Conservation (phyloP, 2,113 vertebrate genomes). For the Xenus cinereus region DNA sequence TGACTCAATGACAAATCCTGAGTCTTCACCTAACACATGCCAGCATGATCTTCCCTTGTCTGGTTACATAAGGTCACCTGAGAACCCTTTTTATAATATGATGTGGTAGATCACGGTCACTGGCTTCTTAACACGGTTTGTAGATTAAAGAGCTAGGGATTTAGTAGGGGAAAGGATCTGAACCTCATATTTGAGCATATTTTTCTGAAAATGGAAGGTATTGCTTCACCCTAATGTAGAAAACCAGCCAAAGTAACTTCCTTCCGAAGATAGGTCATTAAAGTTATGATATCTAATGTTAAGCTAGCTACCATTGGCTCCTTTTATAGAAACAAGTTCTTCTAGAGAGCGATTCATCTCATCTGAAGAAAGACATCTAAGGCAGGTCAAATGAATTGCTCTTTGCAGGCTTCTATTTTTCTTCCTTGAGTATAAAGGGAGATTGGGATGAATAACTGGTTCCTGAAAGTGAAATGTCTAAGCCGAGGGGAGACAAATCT, state of each 20-base stretch:
- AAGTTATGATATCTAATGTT: not conserved
- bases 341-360: not conserved
- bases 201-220: not conserved
- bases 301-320: not conserved
- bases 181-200: not conserved
- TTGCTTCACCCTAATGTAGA: not conserved
- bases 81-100: not conserved
- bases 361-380: not conserved
- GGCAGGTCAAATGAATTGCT: constrained; percentile 19
- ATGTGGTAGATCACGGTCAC: not conserved
- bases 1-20: not conserved
- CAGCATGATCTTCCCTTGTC: not conserved
- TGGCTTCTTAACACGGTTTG: not conserved
- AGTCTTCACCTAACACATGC: not conserved
- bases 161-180: not conserved
- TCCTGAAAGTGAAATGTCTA: not conserved
- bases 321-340: not conserved
- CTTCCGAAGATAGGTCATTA: not conserved
- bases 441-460: not conserved
- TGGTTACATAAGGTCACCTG: not conserved
- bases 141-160: not conserved
- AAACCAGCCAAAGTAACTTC: not conserved
- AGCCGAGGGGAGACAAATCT: not conserved
- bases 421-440: not conserved
- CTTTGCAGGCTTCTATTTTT: constrained; percentile 1